Evolutionary conservation across 2,113 vertebrate genomes (phyloP).

Genomic region (western clawed frog (Xenopus tropicalis)): UCB_Xtro_10.0 CM004447.2:141965001-141965500

Average conservation of each 20-base stretch:
- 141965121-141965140: slow-evolving; percentile 47
- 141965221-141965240: slow-evolving; percentile 46
- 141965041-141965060: neutral
- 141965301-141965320: too few species aligned
- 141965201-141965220: slow-evolving; percentile 51
- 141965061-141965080: slow-evolving; percentile 53
- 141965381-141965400: too few species aligned
- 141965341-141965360: neutral
- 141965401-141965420: too few species aligned
- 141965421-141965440: too few species aligned
- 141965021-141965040: too few species aligned
- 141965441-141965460: too few species aligned
- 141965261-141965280: slow-evolving; percentile 46
- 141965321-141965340: neutral
- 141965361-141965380: too few species aligned
- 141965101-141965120: slow-evolving; percentile 49
- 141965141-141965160: slow-evolving; percentile 36
- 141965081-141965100: slow-evolving; percentile 50
- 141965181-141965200: slow-evolving; percentile 56
- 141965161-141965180: slow-evolving; percentile 35
- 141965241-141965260: slow-evolving; percentile 47
- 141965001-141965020: too few species aligned
- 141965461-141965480: too few species aligned
- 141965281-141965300: neutral
- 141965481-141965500: too few species aligned